Evolutionary conservation across 2,888 invertebrate species (phyloP).

Genomic region (Drosophila helvetica): DNA sequence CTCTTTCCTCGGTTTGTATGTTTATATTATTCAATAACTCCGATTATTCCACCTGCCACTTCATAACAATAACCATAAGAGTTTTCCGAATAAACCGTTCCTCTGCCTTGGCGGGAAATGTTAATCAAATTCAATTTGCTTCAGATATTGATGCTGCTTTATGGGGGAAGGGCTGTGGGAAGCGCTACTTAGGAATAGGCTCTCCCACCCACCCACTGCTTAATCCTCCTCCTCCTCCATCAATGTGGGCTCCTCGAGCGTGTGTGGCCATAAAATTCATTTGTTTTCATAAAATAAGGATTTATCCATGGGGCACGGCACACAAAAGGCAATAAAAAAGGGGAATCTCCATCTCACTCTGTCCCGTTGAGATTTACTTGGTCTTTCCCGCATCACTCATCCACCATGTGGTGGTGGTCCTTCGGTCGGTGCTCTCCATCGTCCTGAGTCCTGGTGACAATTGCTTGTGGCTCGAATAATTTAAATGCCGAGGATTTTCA

Average conservation of each 20-base stretch:
- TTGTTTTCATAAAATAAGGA: constrained; percentile 76
- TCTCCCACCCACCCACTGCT: constrained; percentile 3
- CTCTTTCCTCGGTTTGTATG: background rate
- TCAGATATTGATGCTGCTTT: constrained; percentile 50
- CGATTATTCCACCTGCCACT: constrained; percentile 39
- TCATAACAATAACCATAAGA: constrained; percentile 41
- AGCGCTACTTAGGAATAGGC: constrained; percentile 24
- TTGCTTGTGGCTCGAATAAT: constrained; percentile 46
- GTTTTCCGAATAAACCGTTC: constrained; percentile 14
- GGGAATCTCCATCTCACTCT: constrained; percentile 1
- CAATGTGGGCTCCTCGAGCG: background rate
- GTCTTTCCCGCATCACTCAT: constrained; percentile 56
- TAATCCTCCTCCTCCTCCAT: background rate
- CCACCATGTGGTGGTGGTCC: constrained; percentile 49
- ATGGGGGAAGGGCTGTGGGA: constrained; percentile 40
- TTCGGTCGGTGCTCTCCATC: background rate
- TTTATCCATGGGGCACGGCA: constrained; percentile 47
- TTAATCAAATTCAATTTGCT: constrained; percentile 73
- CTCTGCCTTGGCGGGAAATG: constrained; percentile 18
- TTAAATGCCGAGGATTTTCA: constrained; percentile 52
- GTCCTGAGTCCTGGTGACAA: constrained; percentile 50
- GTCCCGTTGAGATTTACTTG: constrained; percentile 31
- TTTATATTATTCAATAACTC: constrained; percentile 16
- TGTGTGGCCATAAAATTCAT: constrained; percentile 66
- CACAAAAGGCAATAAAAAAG: constrained; percentile 60